Conservation (phyloP, 1,140 invertebrate species). For the Orchestia grillus region DNA sequence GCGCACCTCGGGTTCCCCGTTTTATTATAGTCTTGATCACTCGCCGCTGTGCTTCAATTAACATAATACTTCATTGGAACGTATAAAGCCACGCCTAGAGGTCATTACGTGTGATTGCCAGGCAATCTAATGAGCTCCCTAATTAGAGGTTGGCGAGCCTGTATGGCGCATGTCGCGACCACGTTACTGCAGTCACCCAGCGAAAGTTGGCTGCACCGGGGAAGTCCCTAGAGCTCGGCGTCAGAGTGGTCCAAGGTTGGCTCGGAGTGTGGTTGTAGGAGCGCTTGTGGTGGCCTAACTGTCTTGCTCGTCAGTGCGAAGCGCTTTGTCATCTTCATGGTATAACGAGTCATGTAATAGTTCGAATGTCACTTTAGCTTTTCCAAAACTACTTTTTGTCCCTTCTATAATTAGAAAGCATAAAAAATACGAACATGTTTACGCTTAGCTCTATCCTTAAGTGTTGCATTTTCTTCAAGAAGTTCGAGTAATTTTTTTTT, state of each 20-base stretch:
- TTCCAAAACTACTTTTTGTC: background rate
- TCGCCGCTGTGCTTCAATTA: background rate
- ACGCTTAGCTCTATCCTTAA: background rate
- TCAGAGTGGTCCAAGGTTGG: constrained; percentile 17
- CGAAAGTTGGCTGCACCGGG: background rate
- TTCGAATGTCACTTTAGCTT: background rate
- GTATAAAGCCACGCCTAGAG: background rate
- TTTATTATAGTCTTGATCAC: background rate
- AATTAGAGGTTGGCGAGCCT: background rate
- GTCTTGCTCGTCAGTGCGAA: background rate
- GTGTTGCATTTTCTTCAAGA: background rate
- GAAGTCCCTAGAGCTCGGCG: background rate
- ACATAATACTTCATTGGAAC: background rate
- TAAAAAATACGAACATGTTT: background rate
- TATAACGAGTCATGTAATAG: background rate
- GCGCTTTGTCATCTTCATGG: background rate
- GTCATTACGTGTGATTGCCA: background rate
- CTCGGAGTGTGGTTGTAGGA: background rate
- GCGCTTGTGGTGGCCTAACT: background rate
- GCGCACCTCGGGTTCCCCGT: background rate
- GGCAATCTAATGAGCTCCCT: background rate
- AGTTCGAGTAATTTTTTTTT: background rate
- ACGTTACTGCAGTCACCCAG: background rate
- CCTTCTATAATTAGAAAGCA: background rate
- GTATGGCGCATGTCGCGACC: background rate